Percentiles rank a stretch among this genome's conserved stretches.
Evolutionary conservation across 2,888 invertebrate genomes (phyloP).

Genomic region (Globia sparganii): DNA sequence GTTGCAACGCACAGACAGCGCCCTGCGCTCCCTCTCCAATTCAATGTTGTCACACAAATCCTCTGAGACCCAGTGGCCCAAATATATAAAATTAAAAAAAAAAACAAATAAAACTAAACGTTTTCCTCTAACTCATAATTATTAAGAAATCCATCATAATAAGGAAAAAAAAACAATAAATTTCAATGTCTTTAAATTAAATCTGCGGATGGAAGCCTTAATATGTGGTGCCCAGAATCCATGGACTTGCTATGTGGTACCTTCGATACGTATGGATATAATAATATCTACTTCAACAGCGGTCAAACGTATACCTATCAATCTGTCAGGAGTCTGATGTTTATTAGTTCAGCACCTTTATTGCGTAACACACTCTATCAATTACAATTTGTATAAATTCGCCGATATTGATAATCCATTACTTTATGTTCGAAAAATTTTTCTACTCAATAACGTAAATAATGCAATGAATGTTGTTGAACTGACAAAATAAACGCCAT

Average conservation of each 20-base stretch:
- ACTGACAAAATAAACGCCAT: neutral
- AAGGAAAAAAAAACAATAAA: constrained; percentile 40
- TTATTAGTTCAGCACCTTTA: too few relatives aligned
- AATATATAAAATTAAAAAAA: too few relatives aligned
- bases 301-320: neutral
- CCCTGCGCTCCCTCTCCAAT: too few relatives aligned
- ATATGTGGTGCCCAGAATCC: neutral
- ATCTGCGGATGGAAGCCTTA: neutral
- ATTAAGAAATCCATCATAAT: constrained; percentile 10
- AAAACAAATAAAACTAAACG: neutral
- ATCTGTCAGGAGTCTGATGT: neutral
- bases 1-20: too few relatives aligned
- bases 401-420: neutral
- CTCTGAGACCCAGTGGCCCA: too few relatives aligned
- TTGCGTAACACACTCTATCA: too few relatives aligned
- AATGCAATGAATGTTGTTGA: neutral
- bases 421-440: neutral
- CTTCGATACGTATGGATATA: neutral
- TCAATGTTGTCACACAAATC: too few relatives aligned
- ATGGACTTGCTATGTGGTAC: neutral
- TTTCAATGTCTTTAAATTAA: constrained; percentile 19
- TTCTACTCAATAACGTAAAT: too few relatives aligned
- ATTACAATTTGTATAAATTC: too few relatives aligned
- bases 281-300: neutral
- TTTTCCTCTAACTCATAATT: neutral